These are phyloP conservation scores for Phataginus tricuspis DNA, from an alignment of 2,797 vertebrate genomes.

Conservation along the genomic window DNA sequence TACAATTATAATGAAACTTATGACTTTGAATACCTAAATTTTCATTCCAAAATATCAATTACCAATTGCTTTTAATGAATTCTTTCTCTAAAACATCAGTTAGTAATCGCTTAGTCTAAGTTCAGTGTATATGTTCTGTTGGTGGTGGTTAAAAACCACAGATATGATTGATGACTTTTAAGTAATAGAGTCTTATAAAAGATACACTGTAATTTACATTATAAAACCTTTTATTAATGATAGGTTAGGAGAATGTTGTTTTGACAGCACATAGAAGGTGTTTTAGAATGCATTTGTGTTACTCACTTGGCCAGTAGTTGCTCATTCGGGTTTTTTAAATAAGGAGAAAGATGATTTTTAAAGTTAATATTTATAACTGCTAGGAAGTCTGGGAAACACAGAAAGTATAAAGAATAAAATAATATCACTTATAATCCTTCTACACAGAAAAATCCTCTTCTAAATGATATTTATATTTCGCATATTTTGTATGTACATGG, in stretches of 20 bases:
- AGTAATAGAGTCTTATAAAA: background rate
- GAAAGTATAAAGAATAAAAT: background rate
- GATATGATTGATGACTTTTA: background rate
- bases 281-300: background rate
- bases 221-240: background rate
- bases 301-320: background rate
- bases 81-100: background rate
- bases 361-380: constrained; percentile 5
- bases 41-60: background rate
- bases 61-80: background rate
- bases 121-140: background rate
- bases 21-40: background rate
- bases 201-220: background rate
- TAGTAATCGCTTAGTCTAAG: background rate
- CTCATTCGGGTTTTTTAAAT: background rate
- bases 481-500: background rate
- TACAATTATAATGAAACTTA: background rate
- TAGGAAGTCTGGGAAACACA: background rate
- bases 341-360: background rate
- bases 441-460: background rate
- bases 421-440: background rate
- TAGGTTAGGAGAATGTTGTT: background rate
- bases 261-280: background rate
- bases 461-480: background rate
- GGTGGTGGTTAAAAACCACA: background rate